Conservation (phyloP, 2,113 vertebrate species). For the Neogale vison region DNA sequence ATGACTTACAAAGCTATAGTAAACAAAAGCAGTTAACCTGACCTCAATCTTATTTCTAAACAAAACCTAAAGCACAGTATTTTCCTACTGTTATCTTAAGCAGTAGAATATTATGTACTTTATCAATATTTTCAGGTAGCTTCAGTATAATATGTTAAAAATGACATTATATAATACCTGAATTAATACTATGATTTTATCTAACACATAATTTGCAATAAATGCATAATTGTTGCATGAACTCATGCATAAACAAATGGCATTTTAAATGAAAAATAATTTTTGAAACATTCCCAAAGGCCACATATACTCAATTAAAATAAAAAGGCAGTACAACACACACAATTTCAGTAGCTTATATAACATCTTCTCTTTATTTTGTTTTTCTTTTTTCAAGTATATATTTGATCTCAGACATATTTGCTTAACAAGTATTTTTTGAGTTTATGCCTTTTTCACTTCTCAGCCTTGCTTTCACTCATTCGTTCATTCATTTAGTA, state of each 20-base stretch:
- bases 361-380: not conserved
- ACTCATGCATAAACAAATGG: not conserved
- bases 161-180: not conserved
- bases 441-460: not conserved
- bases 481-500: not conserved
- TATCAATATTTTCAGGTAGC: not conserved
- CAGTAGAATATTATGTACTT: not conserved
- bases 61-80: not conserved
- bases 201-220: not conserved
- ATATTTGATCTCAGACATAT: not conserved
- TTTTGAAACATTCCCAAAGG: not conserved
- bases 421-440: not conserved
- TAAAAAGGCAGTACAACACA: not conserved
- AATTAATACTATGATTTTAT: not conserved
- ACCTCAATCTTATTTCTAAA: not conserved
- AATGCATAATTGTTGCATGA: not conserved
- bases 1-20: not conserved
- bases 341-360: not conserved
- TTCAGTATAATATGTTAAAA: not conserved
- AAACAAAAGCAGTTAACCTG: not conserved
- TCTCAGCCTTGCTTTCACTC: not conserved
- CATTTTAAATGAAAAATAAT: not conserved
- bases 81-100: not conserved
- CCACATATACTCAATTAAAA: not conserved
- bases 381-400: not conserved